Conservation (phyloP, 2,888 invertebrate genomes). For the Leucophenga maculata region DNA sequence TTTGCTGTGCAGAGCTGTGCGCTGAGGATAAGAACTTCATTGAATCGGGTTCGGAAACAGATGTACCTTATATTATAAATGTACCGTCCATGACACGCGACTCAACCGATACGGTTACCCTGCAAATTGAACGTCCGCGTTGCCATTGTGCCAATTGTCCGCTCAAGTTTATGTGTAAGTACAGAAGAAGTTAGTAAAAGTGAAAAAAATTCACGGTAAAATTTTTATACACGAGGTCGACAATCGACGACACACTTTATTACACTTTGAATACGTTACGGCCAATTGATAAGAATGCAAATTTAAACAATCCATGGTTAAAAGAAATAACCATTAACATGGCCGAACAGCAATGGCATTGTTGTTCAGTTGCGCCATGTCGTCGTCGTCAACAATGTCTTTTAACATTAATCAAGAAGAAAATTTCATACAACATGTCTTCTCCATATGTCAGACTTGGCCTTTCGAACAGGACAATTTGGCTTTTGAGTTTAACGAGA, state of each 20-base stretch:
- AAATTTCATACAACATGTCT: slow-evolving; percentile 49
- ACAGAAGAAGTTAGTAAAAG: neutral
- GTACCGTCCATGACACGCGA: slow-evolving; percentile 35
- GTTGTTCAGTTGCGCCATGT: slow-evolving; percentile 40
- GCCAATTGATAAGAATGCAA: slow-evolving; percentile 24
- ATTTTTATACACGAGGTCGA: neutral
- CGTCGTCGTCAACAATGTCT: slow-evolving; percentile 28
- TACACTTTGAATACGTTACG: neutral
- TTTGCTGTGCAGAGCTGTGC: slow-evolving; percentile 45
- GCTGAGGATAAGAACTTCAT: slow-evolving; percentile 39
- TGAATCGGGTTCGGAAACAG: slow-evolving; percentile 38
- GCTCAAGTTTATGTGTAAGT: slow-evolving; percentile 67
- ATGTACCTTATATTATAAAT: slow-evolving; percentile 40
- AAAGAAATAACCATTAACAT: slow-evolving; percentile 14
- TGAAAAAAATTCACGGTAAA: no score
- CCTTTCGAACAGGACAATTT: slow-evolving; percentile 43
- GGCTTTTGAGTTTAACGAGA: slow-evolving; percentile 55
- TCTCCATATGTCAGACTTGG: slow-evolving; percentile 42
- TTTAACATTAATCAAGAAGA: slow-evolving; percentile 47
- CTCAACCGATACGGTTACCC: slow-evolving; percentile 42
- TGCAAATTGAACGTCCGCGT: slow-evolving; percentile 47
- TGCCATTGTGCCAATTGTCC: slow-evolving; percentile 69
- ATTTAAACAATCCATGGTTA: neutral
- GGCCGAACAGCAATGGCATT: neutral
- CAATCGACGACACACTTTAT: neutral